Conservation (phyloP, 2,113 vertebrate species). For the Panurus biarmicus region DNA sequence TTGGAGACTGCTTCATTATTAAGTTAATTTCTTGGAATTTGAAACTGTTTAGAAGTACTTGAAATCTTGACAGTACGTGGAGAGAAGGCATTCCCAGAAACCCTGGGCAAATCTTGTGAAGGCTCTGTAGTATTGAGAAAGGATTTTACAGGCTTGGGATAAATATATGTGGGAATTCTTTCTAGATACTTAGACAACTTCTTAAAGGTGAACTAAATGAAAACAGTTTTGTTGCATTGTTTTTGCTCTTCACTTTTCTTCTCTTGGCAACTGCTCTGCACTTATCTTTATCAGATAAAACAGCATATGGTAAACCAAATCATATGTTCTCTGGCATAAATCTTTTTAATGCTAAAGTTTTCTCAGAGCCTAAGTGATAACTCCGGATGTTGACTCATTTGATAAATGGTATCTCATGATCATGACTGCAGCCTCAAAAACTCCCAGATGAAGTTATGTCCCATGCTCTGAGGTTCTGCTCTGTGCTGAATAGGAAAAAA, state of each 20-base stretch:
- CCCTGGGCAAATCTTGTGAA: not conserved
- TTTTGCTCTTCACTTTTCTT: not conserved
- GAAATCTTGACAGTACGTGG: not conserved
- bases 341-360: not conserved
- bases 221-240: not conserved
- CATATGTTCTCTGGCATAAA: not conserved
- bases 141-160: not conserved
- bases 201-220: not conserved
- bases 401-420: constrained; percentile 21
- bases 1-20: not conserved
- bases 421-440: not conserved
- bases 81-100: not conserved
- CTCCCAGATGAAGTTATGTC: not conserved
- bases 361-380: not conserved
- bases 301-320: constrained; percentile 4
- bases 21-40: not conserved
- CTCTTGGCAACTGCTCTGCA: not conserved
- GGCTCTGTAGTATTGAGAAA: not conserved
- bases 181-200: not conserved
- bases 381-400: constrained; percentile 39
- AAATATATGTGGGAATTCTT: not conserved
- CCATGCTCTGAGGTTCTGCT: not conserved
- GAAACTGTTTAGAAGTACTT: not conserved
- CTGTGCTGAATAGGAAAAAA: not conserved
- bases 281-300: constrained; percentile 29